Percentiles rank a stretch among this genome's conserved stretches.
These are phyloP conservation scores for Apaloderma vittatum DNA, from an alignment of 2,113 vertebrate genomes.

Conservation along the genomic window DNA sequence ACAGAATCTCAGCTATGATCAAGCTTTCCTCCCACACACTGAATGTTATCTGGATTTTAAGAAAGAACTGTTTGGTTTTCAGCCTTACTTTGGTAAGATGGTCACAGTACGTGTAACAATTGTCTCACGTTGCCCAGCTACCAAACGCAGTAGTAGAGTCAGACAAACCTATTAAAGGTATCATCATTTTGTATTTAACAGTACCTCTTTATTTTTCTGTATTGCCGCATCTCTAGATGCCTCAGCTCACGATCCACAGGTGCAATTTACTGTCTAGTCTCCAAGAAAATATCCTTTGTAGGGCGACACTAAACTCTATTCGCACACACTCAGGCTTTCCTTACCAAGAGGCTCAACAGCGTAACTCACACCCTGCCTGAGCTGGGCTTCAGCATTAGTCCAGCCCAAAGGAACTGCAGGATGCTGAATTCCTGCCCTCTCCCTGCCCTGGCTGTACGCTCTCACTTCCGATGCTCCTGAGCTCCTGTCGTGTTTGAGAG, in stretches of 20 bases:
- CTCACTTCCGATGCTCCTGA: neutral
- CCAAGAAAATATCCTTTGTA: neutral
- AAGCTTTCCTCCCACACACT: neutral
- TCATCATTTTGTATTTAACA: neutral
- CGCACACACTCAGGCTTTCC: neutral
- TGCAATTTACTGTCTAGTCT: neutral
- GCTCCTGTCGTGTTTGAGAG: fast-evolving
- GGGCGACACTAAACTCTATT: neutral
- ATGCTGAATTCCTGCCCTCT: neutral
- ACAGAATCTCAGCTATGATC: neutral
- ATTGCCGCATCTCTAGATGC: neutral
- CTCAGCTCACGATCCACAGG: neutral
- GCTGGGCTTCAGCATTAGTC: neutral
- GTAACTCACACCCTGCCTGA: fast-evolving
- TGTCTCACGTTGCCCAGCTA: neutral
- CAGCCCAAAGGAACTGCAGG: neutral
- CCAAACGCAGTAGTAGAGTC: neutral
- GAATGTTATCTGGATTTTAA: neutral
- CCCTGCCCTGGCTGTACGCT: neutral
- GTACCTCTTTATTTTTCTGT: neutral
- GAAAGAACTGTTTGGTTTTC: neutral
- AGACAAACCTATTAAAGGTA: neutral
- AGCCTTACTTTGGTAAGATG: neutral
- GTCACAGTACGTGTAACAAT: neutral
- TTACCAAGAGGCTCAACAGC: neutral